Conservation (phyloP, 2,113 vertebrate genomes). For the Pipra filicauda region DNA sequence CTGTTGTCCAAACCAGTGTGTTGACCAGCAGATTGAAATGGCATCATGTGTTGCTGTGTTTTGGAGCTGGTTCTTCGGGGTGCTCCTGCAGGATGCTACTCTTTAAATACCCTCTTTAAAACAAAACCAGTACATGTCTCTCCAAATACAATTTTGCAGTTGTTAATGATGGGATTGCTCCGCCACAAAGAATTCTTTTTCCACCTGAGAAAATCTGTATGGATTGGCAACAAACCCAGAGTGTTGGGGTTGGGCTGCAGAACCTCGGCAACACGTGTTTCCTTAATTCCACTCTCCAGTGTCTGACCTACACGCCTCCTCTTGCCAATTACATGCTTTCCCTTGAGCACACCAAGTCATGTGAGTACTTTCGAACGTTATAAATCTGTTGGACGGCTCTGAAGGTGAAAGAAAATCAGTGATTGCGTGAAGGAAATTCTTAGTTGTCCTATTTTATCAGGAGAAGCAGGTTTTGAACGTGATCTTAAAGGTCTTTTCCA, state of each 20-base stretch:
- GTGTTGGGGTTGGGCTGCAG: conserved; percentile 93
- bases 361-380: conserved; percentile 68
- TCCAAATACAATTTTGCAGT: conserved; percentile 42
- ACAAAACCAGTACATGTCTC: background rate
- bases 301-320: conserved; percentile 92
- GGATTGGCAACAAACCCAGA: conserved; percentile 89
- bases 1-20: background rate
- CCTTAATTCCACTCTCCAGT: conserved; percentile 94
- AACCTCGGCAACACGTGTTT: conserved; percentile 97
- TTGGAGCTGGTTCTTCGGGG: background rate
- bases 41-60: background rate
- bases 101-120: background rate
- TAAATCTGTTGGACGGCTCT: background rate
- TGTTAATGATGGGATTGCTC: conserved; percentile 87
- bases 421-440: background rate
- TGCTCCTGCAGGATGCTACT: background rate
- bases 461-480: background rate
- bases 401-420: background rate
- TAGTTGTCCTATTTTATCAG: background rate
- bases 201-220: conserved; percentile 89
- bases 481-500: background rate
- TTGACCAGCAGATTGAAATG: background rate
- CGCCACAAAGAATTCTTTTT: conserved; percentile 92
- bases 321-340: conserved; percentile 95
- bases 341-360: conserved; percentile 93